A percentile compares a stretch with the other conserved stretches of the same genome.
Conservation (phyloP, 1,140 invertebrate genomes). For the Nymphalis io region DNA sequence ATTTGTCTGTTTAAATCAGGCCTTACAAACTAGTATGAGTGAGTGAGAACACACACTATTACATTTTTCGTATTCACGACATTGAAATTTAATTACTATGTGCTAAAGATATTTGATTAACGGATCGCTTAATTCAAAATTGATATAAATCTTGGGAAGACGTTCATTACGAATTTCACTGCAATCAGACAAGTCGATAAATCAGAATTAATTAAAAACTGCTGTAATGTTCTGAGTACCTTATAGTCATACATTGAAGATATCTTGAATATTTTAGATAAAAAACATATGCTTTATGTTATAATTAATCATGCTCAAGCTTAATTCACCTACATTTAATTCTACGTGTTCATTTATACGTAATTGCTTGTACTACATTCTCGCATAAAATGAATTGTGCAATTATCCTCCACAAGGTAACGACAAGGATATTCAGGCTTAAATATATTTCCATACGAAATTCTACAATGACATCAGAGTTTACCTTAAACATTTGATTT, state of each 20-base stretch:
- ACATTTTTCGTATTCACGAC: slow-evolving; percentile 33
- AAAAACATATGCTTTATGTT: slow-evolving; percentile 19
- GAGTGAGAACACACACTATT: slow-evolving; percentile 7
- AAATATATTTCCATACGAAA: slow-evolving; percentile 32
- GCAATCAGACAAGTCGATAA: slow-evolving; percentile 35
- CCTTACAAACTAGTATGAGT: slow-evolving; percentile 15
- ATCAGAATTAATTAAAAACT: slow-evolving; percentile 42
- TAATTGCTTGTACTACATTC: slow-evolving; percentile 40
- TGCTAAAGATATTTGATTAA: slow-evolving; percentile 61
- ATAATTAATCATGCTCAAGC: slow-evolving; percentile 31
- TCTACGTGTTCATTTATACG: slow-evolving; percentile 40
- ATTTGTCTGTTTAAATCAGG: slow-evolving; percentile 36
- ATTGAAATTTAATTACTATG: slow-evolving; percentile 63
- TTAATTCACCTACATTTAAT: slow-evolving; percentile 35
- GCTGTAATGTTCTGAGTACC: not conserved
- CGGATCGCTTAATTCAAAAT: slow-evolving; percentile 61
- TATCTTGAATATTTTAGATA: not conserved
- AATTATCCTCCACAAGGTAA: slow-evolving; percentile 36
- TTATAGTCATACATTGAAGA: not conserved
- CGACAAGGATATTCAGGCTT: slow-evolving; percentile 29
- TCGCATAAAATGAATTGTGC: slow-evolving; percentile 38
- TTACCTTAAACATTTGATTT: slow-evolving; percentile 4
- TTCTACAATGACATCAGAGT: slow-evolving; percentile 7
- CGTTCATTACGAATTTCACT: slow-evolving; percentile 27
- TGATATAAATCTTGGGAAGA: slow-evolving; percentile 59